Evolutionary conservation across 2,797 vertebrate genomes (phyloP).

Genomic region (Eurystomus glaucurus): DNA sequence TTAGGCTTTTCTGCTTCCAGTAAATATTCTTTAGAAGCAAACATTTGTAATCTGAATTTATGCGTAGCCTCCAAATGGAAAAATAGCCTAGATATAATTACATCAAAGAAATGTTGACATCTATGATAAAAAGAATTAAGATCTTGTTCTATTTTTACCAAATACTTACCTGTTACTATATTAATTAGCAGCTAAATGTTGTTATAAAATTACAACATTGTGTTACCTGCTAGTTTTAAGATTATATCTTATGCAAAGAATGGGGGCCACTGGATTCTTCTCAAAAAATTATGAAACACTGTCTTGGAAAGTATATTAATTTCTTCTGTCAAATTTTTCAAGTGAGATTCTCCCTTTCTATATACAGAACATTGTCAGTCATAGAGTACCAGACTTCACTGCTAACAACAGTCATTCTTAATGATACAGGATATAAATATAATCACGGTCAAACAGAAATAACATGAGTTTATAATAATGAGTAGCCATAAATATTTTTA

Average conservation of each 20-base stretch:
- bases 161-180: neutral
- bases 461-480: neutral
- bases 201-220: neutral
- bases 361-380: neutral
- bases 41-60: conserved; percentile 29
- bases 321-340: neutral
- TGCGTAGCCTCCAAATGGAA: conserved; percentile 13
- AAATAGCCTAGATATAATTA: neutral
- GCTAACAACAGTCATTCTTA: neutral
- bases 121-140: neutral
- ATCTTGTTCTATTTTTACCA: neutral
- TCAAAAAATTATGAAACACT: neutral
- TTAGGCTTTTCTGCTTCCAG: conserved; percentile 42
- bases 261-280: neutral
- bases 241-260: neutral
- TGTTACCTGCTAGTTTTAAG: neutral
- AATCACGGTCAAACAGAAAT: neutral
- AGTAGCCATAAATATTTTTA: neutral
- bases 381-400: neutral
- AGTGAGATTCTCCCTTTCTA: neutral
- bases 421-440: neutral
- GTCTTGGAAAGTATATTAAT: neutral
- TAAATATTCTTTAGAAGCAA: conserved; percentile 35
- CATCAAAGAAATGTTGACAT: conserved; percentile 10
- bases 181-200: conserved; percentile 5